phyloP scores from a whole-genome alignment of 2,113 vertebrate species.

The Ictalurus punctatus region DNA sequence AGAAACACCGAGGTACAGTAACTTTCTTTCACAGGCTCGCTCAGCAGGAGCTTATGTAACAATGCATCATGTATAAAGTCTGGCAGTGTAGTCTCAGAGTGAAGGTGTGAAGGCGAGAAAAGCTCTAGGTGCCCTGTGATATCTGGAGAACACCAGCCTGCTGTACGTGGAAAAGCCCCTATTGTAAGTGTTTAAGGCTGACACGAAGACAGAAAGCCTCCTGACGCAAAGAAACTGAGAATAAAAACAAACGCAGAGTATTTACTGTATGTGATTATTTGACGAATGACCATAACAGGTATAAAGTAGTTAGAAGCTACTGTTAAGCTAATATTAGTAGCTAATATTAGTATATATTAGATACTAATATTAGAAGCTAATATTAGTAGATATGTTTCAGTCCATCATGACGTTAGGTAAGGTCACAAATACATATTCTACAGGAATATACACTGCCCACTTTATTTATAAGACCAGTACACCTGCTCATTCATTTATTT shows the following conservation, averaged over 20 bases:
- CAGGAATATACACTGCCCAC: background rate
- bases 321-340: no score
- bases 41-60: conserved; percentile 18
- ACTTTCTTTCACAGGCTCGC: background rate
- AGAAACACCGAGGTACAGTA: background rate
- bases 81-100: background rate
- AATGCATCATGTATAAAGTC: conserved; percentile 14
- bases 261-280: background rate
- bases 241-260: background rate
- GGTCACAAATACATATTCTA: background rate
- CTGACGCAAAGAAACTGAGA: background rate
- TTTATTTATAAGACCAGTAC: background rate
- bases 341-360: no score
- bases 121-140: conserved; percentile 14
- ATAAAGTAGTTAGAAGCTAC: background rate
- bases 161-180: background rate
- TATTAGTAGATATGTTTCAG: background rate
- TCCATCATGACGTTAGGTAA: background rate
- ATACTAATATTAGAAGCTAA: no score
- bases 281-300: no score
- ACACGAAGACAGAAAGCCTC: background rate
- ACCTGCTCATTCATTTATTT: background rate
- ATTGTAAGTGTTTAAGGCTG: background rate
- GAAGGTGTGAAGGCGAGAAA: conserved; percentile 9
- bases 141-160: background rate